Evolutionary conservation across 1,140 invertebrate species (phyloP), one percentile per base, ranked within the genome.

Genomic region (Drosophila repletoides): DNA sequence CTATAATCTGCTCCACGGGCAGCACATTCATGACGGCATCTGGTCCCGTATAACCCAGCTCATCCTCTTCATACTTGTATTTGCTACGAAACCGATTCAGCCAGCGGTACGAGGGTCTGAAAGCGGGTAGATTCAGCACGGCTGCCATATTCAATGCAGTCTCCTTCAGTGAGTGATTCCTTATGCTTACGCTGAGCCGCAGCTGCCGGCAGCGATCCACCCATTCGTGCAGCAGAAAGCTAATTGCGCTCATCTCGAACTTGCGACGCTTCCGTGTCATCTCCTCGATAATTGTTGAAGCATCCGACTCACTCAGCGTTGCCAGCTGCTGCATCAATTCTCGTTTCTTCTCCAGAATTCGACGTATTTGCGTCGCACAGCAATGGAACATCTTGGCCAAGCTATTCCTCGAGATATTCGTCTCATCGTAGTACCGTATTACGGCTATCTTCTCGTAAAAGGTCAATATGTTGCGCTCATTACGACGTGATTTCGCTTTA

Each of bases 381-480:
- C 88, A 89, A 24, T 89, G 88, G 29, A 89, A 89, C 77, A 88
- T 81, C 58, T 89, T 89, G 10, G 88, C 88, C 66, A 89, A 52
- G 10, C 84, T 89, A 19, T 89, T 89, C 0, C 88, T 59, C 0
- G 88, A 89, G 2, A 89, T 79, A 28, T 89, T 89, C 9, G 83
- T 89, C 29, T 88, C 88, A 36, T 89, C 88, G 31, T 89, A 89
- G 14, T 88, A 89, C 1, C 87, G 88, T 46, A 89, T 89, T 0
- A 89, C 88, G 17, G 88, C 88, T 10, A 89, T 89, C 45, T 89
- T 89, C 10, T 89, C 88, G 51, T 89, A 89, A n/a, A 89, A 89
- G 7, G 88, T 89, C 2, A 89, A 58, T 38, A 89, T 89, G 12
- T 89, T 89, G 5, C 88, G 88, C n/a, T 89, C 88, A 46, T 89